These are phyloP conservation scores for Gadopsis bispinosus DNA, from an alignment of 2,797 vertebrate genomes.

Conservation along the genomic window DNA sequence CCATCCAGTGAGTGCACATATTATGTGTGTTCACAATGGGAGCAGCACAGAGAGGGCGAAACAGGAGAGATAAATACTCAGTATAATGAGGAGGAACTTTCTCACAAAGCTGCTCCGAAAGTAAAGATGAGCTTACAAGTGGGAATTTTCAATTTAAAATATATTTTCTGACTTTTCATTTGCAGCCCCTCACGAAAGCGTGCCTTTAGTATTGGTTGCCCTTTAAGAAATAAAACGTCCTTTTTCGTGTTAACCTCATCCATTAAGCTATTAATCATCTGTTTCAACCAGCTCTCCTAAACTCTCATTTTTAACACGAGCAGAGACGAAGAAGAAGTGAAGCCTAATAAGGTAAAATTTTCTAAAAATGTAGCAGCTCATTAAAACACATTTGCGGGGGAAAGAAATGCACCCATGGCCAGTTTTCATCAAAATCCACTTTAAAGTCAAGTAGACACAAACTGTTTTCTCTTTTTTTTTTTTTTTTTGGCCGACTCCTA, in stretches of 20 bases:
- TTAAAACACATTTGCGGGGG: conserved; percentile 57
- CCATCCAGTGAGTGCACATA: conserved; percentile 38
- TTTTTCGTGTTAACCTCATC: not conserved
- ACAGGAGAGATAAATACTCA: not conserved
- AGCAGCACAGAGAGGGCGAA: conserved; percentile 14
- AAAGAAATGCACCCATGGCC: conserved; percentile 36
- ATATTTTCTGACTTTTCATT: conserved; percentile 13
- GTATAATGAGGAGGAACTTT: too few relatives aligned
- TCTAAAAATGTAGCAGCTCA: conserved; percentile 41
- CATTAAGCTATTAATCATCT: conserved; percentile 8
- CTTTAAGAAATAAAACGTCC: not conserved
- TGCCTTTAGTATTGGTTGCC: not conserved
- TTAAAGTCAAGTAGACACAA: conserved; percentile 30
- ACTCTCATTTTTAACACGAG: conserved; percentile 16
- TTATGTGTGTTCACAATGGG: conserved; percentile 34
- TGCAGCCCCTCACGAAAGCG: not conserved
- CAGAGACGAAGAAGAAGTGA: conserved; percentile 14
- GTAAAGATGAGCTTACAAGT: conserved; percentile 1
- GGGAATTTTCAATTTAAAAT: not conserved
- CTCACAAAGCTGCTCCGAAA: conserved; percentile 1
- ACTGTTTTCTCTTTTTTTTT: not conserved
- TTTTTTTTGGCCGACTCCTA: not conserved
- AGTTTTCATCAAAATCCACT: conserved; percentile 48
- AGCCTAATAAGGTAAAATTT: conserved; percentile 20
- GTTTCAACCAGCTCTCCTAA: conserved; percentile 6